Evolutionary conservation across 2,888 invertebrate species (phyloP).

Genomic region (Eristalinus aeneus): DNA sequence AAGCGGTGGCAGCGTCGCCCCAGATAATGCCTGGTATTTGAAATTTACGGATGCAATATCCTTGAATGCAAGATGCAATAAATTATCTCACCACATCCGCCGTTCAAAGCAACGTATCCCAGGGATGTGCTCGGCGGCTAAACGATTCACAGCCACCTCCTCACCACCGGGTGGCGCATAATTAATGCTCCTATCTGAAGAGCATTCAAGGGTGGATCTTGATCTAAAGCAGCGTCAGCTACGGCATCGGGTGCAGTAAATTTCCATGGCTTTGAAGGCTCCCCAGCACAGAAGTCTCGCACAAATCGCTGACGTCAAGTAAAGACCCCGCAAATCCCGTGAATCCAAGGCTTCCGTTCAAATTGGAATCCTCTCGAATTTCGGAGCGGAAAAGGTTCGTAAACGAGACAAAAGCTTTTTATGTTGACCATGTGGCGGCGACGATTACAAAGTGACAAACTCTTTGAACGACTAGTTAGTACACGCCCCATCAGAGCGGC

Average conservation of each 20-base stretch:
- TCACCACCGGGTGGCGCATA: conserved; percentile 19
- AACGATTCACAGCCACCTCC: background rate
- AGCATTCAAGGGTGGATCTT: conserved; percentile 28
- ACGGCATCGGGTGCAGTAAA: background rate
- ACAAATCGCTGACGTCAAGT: conserved; percentile 2
- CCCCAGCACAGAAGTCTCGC: background rate
- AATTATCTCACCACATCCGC: conserved; percentile 36
- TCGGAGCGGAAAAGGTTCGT: background rate
- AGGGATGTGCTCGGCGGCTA: no score
- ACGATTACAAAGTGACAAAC: conserved; percentile 47
- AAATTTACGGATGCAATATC: conserved; percentile 57
- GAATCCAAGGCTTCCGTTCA: background rate
- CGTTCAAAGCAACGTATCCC: background rate
- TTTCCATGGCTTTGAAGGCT: conserved; percentile 14
- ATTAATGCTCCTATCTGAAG: conserved; percentile 40
- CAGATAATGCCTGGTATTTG: conserved; percentile 20
- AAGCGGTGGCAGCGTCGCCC: background rate
- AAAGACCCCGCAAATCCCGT: background rate
- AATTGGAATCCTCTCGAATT: background rate
- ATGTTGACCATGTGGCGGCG: conserved; percentile 38
- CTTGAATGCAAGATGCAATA: conserved; percentile 39
- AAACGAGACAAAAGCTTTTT: conserved; percentile 1
- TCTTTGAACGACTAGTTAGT: background rate
- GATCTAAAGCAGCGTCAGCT: conserved; percentile 10
- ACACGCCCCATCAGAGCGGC: background rate